Evolutionary conservation across 2,113 vertebrate genomes (phyloP).

Genomic region (Eubucco bourcierii): DNA sequence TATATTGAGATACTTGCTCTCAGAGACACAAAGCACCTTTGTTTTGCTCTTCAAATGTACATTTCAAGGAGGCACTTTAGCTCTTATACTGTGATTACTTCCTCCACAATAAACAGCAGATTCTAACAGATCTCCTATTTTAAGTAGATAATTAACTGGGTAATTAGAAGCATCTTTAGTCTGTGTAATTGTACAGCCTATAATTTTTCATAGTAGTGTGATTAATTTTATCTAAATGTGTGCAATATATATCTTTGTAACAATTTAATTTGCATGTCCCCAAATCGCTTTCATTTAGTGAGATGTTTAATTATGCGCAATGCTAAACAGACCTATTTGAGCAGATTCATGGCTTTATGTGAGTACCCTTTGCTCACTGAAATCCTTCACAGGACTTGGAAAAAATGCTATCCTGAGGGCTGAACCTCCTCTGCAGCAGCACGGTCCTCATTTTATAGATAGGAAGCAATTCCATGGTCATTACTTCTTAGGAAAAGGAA

Average conservation of each 20-base stretch:
- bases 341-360: not conserved
- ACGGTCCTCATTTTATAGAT: not conserved
- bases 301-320: conserved; percentile 4
- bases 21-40: not conserved
- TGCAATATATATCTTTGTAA: conserved; percentile 8
- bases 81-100: not conserved
- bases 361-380: not conserved
- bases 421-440: not conserved
- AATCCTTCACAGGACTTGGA: not conserved
- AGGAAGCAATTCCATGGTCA: not conserved
- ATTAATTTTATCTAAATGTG: conserved; percentile 37
- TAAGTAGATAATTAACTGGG: not conserved
- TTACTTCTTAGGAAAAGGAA: not conserved
- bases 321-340: not conserved
- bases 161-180: conserved; percentile 30
- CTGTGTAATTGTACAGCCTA: not conserved
- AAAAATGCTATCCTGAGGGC: not conserved
- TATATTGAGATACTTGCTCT: not conserved
- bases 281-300: not conserved
- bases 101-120: not conserved
- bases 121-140: not conserved
- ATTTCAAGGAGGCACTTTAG: not conserved
- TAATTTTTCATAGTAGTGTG: conserved; percentile 24
- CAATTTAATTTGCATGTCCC: conserved; percentile 9
- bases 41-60: not conserved